Evolutionary conservation across 2,888 invertebrate genomes (phyloP).

Genomic region (Lepidonotus clava): DNA sequence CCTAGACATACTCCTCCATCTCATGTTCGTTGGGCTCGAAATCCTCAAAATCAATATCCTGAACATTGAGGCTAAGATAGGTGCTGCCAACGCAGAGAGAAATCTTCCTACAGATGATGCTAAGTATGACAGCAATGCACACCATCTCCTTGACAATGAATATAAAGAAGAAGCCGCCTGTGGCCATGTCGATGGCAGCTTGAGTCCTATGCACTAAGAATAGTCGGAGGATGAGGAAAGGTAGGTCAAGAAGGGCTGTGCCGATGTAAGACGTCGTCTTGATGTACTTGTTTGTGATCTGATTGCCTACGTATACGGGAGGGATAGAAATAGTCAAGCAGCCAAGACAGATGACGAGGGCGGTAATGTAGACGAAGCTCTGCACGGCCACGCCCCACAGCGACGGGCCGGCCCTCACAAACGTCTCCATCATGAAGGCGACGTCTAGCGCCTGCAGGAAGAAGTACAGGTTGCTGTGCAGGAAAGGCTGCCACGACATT

Average conservation of each 20-base stretch:
- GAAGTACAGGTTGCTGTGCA: conserved; percentile 53
- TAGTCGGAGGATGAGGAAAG: conserved; percentile 26
- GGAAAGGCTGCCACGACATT: conserved; percentile 51
- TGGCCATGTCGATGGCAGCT: conserved; percentile 31
- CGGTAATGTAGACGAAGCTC: conserved; percentile 30
- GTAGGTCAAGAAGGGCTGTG: conserved; percentile 23
- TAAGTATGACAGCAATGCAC: conserved; percentile 21
- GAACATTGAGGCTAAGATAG: conserved; percentile 51
- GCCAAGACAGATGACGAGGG: conserved; percentile 26
- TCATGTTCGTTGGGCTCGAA: conserved; percentile 43
- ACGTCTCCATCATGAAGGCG: conserved; percentile 12
- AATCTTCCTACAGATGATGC: conserved; percentile 24
- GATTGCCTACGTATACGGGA: conserved; percentile 39
- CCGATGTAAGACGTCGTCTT: conserved; percentile 42
- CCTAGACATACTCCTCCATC: conserved; percentile 48
- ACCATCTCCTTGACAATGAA: conserved; percentile 42
- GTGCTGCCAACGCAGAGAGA: conserved; percentile 46
- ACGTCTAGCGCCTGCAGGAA: conserved; percentile 54
- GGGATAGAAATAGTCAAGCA: conserved; percentile 40
- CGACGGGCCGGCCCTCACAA: not conserved
- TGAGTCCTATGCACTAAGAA: conserved; percentile 1
- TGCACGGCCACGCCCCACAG: conserved; percentile 21
- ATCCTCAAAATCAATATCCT: conserved; percentile 45
- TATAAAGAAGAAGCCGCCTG: conserved; percentile 37
- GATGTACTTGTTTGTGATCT: conserved; percentile 51